Conservation (phyloP, 1,140 invertebrate genomes). For the Hypsibius dujardini region DNA sequence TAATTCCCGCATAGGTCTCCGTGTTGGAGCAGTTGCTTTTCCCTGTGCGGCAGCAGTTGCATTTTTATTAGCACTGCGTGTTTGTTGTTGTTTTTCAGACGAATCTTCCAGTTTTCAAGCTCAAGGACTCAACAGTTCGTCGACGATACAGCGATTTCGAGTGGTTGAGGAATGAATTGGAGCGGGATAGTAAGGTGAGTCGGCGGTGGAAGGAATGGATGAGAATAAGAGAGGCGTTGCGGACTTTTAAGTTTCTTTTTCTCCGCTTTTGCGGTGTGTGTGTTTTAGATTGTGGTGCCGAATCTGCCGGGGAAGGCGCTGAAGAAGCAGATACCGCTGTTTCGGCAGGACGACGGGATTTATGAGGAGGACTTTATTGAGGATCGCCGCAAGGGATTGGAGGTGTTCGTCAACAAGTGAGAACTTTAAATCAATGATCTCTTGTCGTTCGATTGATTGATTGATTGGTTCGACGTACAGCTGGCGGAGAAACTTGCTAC, state of each 20-base stretch:
- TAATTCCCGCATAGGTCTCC: too few species aligned
- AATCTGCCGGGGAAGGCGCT: slow-evolving; percentile 90
- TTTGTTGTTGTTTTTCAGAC: slow-evolving; percentile 54
- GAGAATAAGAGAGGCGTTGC: background rate
- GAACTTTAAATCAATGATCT: slow-evolving; percentile 12
- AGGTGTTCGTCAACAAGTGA: slow-evolving; percentile 95
- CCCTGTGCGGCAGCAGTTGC: too few species aligned
- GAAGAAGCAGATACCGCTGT: slow-evolving; percentile 93
- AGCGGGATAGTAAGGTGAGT: slow-evolving; percentile 89
- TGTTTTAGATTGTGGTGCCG: slow-evolving; percentile 71
- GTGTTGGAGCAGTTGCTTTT: too few species aligned
- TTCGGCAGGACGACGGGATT: slow-evolving; percentile 92
- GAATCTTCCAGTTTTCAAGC: slow-evolving; percentile 97
- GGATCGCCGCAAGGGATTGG: slow-evolving; percentile 87
- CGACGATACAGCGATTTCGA: slow-evolving; percentile 98
- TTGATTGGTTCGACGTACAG: too few species aligned
- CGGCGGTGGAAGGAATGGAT: background rate
- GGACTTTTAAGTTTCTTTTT: too few species aligned
- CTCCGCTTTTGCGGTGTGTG: slow-evolving; percentile 20
- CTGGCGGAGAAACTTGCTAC: too few species aligned
- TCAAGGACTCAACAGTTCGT: slow-evolving; percentile 93
- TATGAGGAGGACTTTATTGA: slow-evolving; percentile 99
- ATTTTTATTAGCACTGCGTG: slow-evolving; percentile 18
- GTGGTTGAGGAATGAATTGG: slow-evolving; percentile 94
- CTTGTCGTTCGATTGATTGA: too few species aligned